A percentile compares a stretch with the other conserved stretches of the same genome.
These are phyloP conservation scores for Netelia fuscicornis DNA, from an alignment of 2,888 invertebrate genomes.

Conservation along the genomic window DNA sequence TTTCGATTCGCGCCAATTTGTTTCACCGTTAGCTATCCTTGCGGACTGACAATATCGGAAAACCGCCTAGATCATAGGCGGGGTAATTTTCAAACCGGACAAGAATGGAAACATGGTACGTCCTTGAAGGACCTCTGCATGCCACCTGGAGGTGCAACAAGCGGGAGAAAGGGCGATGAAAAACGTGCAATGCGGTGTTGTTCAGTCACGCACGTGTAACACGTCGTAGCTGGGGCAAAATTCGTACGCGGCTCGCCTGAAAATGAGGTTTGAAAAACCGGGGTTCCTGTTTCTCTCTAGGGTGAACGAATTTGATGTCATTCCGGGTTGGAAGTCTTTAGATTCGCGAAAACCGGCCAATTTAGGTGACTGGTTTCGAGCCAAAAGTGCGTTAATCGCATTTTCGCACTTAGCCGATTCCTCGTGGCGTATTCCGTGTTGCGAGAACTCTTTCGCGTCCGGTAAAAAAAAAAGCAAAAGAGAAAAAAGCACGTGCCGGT, in stretches of 20 bases:
- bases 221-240: no score
- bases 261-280: conserved; percentile 56
- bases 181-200: conserved; percentile 76
- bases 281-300: conserved; percentile 5
- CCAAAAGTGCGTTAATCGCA: conserved; percentile 35
- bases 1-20: conserved; percentile 27
- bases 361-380: conserved; percentile 57
- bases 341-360: conserved; percentile 43
- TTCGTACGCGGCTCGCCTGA: conserved; percentile 14
- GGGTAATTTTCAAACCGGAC: not conserved
- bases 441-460: conserved; percentile 4
- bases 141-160: conserved; percentile 72
- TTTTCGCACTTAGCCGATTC: conserved; percentile 13
- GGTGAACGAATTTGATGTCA: conserved; percentile 43
- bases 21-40: conserved; percentile 24
- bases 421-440: conserved; percentile 28
- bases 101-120: conserved; percentile 63
- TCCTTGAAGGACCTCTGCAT: conserved; percentile 74
- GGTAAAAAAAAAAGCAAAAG: conserved; percentile 18
- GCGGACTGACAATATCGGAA: not conserved
- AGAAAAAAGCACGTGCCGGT: not conserved
- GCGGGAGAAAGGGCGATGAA: conserved; percentile 75
- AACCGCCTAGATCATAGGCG: no score
- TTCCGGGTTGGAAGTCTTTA: conserved; percentile 27
- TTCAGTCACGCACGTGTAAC: conserved; percentile 59